These are phyloP conservation scores for Zoroaster sp. DNA, from an alignment of 53 echinoderm and acorn worm species.

Conservation along the genomic window DNA sequence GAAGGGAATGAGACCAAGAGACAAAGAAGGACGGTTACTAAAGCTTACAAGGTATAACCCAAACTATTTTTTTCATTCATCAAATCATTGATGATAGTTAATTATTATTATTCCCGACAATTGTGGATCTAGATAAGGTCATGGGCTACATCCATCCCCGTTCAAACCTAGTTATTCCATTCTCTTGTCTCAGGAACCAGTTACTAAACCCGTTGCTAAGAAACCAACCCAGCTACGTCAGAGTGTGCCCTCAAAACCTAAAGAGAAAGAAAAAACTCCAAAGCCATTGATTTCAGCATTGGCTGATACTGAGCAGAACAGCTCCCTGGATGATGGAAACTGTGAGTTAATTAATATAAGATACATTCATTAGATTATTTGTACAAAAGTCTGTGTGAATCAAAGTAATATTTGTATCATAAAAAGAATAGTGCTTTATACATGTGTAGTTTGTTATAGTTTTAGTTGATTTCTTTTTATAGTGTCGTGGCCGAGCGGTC, in stretches of 20 bases:
- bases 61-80: not conserved
- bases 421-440: too few relatives aligned
- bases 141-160: not conserved
- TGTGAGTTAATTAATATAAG: not conserved
- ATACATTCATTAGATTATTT: too few relatives aligned
- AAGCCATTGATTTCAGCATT: not conserved
- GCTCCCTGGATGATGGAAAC: constrained; percentile 27
- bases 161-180: not conserved
- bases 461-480: too few relatives aligned
- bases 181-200: constrained; percentile 34
- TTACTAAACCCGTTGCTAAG: constrained; percentile 20
- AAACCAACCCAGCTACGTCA: constrained; percentile 22
- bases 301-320: not conserved
- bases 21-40: constrained; percentile 77
- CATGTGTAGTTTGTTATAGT: too few relatives aligned
- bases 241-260: not conserved
- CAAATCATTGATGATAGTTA: too few relatives aligned
- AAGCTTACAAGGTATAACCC: constrained; percentile 82
- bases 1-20: constrained; percentile 82
- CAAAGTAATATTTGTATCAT: too few relatives aligned
- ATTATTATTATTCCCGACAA: too few relatives aligned
- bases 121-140: too few relatives aligned
- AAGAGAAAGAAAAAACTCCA: constrained; percentile 15
- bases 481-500: too few relatives aligned
- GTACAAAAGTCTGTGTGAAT: too few relatives aligned